Evolutionary conservation across 2,888 invertebrate genomes (phyloP).

Genomic region (Gandaritis pyraliata): DNA sequence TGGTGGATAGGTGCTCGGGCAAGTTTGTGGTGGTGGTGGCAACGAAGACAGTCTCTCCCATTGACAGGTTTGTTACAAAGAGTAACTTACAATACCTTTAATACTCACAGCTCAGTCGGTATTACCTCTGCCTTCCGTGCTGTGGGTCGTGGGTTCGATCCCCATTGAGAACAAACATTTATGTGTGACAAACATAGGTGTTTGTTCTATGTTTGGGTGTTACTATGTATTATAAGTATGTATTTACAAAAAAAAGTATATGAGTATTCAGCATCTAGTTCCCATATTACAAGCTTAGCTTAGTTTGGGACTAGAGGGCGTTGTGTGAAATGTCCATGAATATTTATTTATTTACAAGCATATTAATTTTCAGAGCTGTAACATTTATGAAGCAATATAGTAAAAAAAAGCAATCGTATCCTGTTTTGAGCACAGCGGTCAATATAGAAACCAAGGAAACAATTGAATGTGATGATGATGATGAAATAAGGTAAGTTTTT

Average conservation of each 20-base stretch:
- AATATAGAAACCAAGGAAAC: not conserved
- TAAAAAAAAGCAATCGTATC: not conserved
- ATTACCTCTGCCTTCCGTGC: too few species aligned
- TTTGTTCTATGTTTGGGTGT: too few species aligned
- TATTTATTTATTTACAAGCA: not conserved
- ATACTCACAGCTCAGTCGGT: too few species aligned
- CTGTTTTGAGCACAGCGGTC: not conserved
- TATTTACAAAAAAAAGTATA: too few species aligned
- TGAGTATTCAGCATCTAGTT: too few species aligned
- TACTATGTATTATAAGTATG: too few species aligned
- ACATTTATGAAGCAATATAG: not conserved
- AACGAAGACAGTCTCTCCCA: not conserved
- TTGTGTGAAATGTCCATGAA: not conserved
- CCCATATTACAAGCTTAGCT: too few species aligned
- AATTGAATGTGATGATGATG: not conserved
- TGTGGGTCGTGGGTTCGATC: too few species aligned
- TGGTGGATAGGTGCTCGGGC: not conserved
- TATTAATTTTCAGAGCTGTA: slow-evolving; percentile 6
- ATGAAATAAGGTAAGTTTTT: not conserved
- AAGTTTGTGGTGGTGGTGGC: not conserved
- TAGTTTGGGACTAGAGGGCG: not conserved
- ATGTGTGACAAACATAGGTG: too few species aligned
- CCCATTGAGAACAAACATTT: too few species aligned
- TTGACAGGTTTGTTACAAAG: not conserved
- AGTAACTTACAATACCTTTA: too few species aligned